These are phyloP conservation scores for Cebus imitator DNA, from an alignment of 2,113 vertebrate genomes.

Conservation along the genomic window DNA sequence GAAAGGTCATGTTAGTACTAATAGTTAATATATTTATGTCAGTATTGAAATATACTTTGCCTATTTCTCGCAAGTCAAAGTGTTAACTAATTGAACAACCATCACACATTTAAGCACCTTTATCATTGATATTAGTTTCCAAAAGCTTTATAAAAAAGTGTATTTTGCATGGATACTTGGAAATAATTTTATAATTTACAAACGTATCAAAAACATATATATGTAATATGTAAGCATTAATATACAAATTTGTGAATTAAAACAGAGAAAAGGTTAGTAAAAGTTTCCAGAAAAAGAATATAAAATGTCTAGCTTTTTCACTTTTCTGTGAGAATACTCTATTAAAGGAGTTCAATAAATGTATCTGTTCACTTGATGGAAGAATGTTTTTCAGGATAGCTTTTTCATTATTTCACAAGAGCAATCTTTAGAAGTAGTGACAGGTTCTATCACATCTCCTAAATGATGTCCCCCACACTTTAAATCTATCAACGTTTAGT, in stretches of 20 bases:
- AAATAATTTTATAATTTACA: conserved; percentile 37
- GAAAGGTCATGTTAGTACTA: not conserved
- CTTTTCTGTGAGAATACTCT: not conserved
- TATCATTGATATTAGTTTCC: not conserved
- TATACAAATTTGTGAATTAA: not conserved
- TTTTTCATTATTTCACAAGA: not conserved
- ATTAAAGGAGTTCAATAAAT: not conserved
- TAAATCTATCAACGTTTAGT: not conserved
- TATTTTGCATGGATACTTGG: not conserved
- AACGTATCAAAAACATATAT: not conserved
- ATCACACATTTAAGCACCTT: not conserved
- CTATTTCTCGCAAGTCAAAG: not conserved
- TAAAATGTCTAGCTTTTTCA: not conserved
- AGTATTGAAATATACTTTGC: not conserved
- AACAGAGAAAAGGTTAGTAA: not conserved
- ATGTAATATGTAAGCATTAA: not conserved
- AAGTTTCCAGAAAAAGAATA: not conserved
- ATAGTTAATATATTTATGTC: not conserved
- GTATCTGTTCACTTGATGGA: not conserved
- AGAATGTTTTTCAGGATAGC: not conserved
- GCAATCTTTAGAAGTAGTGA: not conserved
- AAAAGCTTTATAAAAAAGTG: not conserved
- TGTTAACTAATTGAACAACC: not conserved
- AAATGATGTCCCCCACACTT: not conserved
- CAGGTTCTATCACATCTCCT: not conserved